Percentiles rank a stretch among this genome's conserved stretches.
Conservation (phyloP, 2,888 invertebrate species). For the Sphaerophoria taeniata region DNA sequence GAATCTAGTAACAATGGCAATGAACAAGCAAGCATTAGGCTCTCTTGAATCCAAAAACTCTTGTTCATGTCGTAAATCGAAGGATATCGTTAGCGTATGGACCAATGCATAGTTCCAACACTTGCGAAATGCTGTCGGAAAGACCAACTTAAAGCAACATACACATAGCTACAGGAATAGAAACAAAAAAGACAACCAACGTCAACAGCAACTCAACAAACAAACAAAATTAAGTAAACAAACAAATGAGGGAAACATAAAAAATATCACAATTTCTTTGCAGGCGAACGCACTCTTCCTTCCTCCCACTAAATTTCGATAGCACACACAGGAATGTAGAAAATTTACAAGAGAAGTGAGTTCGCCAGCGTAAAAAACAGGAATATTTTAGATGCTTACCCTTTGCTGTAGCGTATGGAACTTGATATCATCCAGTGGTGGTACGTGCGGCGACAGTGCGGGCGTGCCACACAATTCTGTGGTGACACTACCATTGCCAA, state of each 20-base stretch:
- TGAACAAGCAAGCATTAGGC: too few relatives aligned
- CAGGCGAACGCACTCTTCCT: slow-evolving; percentile 52
- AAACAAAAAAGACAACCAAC: slow-evolving; percentile 14
- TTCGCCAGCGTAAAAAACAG: slow-evolving; percentile 81
- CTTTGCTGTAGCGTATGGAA: slow-evolving; percentile 91
- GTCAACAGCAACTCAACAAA: slow-evolving; percentile 41
- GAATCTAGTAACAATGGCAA: too few relatives aligned
- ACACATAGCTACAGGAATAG: slow-evolving; percentile 5
- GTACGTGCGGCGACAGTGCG: slow-evolving; percentile 78
- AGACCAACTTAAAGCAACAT: neutral
- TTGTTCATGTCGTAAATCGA: too few relatives aligned
- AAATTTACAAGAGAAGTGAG: slow-evolving; percentile 21
- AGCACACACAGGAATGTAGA: slow-evolving; percentile 75
- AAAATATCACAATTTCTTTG: slow-evolving; percentile 74
- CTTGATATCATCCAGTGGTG: slow-evolving; percentile 84
- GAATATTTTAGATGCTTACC: slow-evolving; percentile 87
- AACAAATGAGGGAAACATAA: slow-evolving; percentile 67
- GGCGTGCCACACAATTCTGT: slow-evolving; percentile 75
- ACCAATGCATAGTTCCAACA: too few relatives aligned
- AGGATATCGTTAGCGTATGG: too few relatives aligned
- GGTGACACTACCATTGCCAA: slow-evolving; percentile 73
- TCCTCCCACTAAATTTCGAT: neutral
- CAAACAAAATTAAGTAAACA: slow-evolving; percentile 24
- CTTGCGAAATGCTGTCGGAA: neutral
- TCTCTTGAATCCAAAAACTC: too few relatives aligned